phyloP scores from a whole-genome alignment of 2,888 invertebrate genomes.

The Trilocha varians region DNA sequence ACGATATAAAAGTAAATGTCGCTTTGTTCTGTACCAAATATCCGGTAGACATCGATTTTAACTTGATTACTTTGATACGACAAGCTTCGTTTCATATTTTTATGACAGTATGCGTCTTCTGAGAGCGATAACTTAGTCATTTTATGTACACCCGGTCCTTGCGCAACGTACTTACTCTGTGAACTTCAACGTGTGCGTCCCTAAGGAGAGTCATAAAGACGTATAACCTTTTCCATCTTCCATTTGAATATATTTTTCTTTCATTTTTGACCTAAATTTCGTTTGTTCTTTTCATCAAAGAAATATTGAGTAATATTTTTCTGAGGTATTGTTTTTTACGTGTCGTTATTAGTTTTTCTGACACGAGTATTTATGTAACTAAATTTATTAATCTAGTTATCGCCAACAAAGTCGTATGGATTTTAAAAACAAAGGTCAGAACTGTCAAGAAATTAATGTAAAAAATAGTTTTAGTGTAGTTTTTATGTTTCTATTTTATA shows the following conservation, averaged over 20 bases:
- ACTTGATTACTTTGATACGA: conserved; percentile 67
- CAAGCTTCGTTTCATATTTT: conserved; percentile 55
- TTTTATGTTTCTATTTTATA: neutral
- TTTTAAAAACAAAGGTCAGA: no score
- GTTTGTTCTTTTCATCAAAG: neutral
- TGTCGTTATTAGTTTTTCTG: no score
- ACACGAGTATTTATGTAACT: no score
- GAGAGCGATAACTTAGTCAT: conserved; percentile 71
- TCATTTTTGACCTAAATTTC: conserved; percentile 14
- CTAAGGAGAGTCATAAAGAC: conserved; percentile 59
- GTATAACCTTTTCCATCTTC: conserved; percentile 57
- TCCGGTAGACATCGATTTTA: conserved; percentile 39
- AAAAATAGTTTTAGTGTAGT: no score
- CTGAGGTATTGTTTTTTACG: no score
- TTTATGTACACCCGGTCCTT: conserved; percentile 66
- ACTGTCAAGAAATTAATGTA: no score
- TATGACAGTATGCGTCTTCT: conserved; percentile 65
- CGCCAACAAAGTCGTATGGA: no score
- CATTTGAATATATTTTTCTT: conserved; percentile 50
- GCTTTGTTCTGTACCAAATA: neutral
- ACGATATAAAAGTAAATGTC: neutral
- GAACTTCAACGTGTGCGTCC: conserved; percentile 59
- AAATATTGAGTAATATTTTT: no score
- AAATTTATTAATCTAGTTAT: no score
- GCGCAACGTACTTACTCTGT: conserved; percentile 47